Evolutionary conservation across 1,140 invertebrate genomes (phyloP).

Genomic region (Lethrus apterus): DNA sequence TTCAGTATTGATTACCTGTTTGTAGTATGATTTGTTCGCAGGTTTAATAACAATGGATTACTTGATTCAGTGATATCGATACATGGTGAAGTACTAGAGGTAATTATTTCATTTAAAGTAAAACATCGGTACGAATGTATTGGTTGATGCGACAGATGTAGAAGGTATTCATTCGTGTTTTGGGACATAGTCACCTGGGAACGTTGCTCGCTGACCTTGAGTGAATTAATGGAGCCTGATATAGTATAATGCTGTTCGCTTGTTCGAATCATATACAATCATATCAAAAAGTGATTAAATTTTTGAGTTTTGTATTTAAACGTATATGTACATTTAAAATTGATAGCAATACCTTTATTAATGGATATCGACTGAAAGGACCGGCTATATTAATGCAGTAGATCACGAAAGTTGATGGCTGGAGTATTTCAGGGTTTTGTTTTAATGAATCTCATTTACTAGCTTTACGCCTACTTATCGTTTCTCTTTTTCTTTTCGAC

Average conservation of each 20-base stretch:
- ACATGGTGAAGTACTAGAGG: no score
- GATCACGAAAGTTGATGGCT: conserved; percentile 24
- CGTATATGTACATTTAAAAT: conserved; percentile 26
- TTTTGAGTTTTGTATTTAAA: conserved; percentile 29
- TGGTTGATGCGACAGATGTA: no score
- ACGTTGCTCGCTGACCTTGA: conserved; percentile 22
- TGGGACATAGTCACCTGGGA: conserved; percentile 21
- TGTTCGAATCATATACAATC: conserved; percentile 30
- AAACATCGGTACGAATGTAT: no score
- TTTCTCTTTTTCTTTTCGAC: conserved; percentile 18
- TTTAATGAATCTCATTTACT: conserved; percentile 30
- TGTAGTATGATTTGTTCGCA: no score
- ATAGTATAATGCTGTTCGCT: conserved; percentile 34
- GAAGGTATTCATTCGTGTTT: conserved; percentile 30
- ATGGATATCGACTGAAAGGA: conserved; percentile 25
- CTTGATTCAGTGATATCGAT: no score
- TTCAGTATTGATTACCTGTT: no score
- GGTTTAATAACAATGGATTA: no score
- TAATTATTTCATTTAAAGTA: no score
- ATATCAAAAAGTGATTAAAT: conserved; percentile 34
- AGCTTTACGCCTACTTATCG: conserved; percentile 27
- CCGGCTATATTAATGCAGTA: conserved; percentile 22
- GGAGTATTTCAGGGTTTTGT: conserved; percentile 23
- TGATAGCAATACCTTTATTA: conserved; percentile 29
- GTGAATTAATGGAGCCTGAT: conserved; percentile 30